Evolutionary conservation across 2,888 invertebrate genomes (phyloP).

Genomic region (Tubiluchus corallicola): DNA sequence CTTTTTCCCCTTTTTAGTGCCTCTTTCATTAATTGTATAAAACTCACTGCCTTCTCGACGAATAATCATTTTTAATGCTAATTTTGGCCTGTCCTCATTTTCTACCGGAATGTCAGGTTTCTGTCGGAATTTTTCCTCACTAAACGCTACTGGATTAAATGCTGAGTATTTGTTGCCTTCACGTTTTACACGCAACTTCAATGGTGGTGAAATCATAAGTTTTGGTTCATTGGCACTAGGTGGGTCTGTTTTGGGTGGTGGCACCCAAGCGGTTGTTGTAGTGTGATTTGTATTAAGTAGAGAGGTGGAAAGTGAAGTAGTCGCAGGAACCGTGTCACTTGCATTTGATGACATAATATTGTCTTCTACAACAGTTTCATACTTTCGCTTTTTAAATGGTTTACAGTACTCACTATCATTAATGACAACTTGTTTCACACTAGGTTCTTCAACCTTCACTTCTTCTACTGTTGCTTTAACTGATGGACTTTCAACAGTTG

Average conservation of each 20-base stretch:
- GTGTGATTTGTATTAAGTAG: not conserved
- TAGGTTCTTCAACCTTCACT: not conserved
- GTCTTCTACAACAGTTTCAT: not conserved
- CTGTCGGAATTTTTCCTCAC: constrained; percentile 1
- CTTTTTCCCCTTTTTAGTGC: not conserved
- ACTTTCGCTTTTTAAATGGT: constrained; percentile 1
- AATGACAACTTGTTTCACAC: constrained; percentile 1
- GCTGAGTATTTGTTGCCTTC: constrained; percentile 3
- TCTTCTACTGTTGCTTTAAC: not conserved
- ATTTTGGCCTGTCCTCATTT: not conserved
- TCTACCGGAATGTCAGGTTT: not conserved
- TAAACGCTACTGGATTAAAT: constrained; percentile 1
- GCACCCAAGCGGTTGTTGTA: not conserved
- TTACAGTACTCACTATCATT: not conserved
- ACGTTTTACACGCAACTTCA: constrained; percentile 1
- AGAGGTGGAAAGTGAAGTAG: not conserved
- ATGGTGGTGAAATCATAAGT: constrained; percentile 1
- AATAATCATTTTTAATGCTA: not conserved
- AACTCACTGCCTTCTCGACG: constrained; percentile 1
- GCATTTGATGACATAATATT: no score
- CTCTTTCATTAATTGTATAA: no score
- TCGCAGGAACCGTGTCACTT: not conserved
- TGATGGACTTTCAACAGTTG: not conserved
- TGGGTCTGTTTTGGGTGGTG: not conserved
- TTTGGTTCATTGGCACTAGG: not conserved